Evolutionary conservation across 2,888 invertebrate genomes (phyloP), one percentile per base, ranked within the genome.

Genomic region (Drosophila histrio): DNA sequence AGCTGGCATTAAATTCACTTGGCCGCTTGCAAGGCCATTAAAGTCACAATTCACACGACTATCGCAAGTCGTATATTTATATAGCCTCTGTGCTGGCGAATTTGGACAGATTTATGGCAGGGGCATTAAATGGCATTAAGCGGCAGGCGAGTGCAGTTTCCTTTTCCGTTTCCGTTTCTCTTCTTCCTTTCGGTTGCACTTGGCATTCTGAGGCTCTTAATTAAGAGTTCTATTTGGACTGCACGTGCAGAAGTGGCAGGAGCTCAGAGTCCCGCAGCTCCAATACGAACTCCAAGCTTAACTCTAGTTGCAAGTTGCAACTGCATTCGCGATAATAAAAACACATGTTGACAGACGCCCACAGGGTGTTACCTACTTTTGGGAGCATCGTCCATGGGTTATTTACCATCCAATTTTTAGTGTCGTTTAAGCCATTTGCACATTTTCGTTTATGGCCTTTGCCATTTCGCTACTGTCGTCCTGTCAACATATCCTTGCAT

Each of bases 51-150:
- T 67, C 62, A 53, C 63, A 30, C 21, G 60, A 71, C 82, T 73
- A 79, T 76, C 77, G 73, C 73, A 77, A 76, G 69, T 79, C 70
- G 70, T 79, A 78, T 75, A 72, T 80, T 78, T 76, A 76, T 84
- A 84, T 71, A 69, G 84, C 73, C 68, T 32, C 72, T 50, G 65
- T 64, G 62, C 69, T 41, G 44, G 65, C 53, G 74, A 69, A 74
- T 83, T 84, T 71, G 76, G 86, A 72, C 72, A 78, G 84, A 84
- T 83, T 84, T 84, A 84, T 86, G 76, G 79, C 67, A 54, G 46
- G 19, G 61, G 68, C 81, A 83, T 77, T 83, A 83, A 80, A 64
- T 41, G 77, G 47, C 77, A 65, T 77, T 68, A 62, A 70, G 60
- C 54, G 65, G 65, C 65, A 77, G 69, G 64, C 68, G 43, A 26